Percentiles rank a stretch among this genome's conserved stretches.
phyloP scores from a whole-genome alignment of 2,888 invertebrate genomes.

The Parnassius orleans region DNA sequence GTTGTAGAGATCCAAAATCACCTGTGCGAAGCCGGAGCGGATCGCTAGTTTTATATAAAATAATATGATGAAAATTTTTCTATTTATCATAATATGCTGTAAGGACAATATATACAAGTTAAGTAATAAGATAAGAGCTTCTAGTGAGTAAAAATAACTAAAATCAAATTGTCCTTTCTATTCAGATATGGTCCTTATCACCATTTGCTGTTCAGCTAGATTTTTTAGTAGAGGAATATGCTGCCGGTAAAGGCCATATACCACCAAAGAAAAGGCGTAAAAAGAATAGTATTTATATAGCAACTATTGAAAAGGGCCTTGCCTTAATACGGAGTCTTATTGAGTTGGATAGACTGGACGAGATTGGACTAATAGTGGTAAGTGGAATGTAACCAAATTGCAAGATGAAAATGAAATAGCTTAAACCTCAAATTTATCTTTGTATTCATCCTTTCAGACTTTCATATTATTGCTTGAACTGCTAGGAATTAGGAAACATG shows the following conservation, averaged over 20 bases:
- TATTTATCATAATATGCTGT: too few species aligned
- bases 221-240: constrained; percentile 97
- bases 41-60: too few species aligned
- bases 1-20: too few species aligned
- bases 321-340: constrained; percentile 92
- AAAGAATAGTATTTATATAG: constrained; percentile 91
- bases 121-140: too few species aligned
- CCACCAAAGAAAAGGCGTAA: constrained; percentile 88
- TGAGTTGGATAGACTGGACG: constrained; percentile 86
- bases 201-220: constrained; percentile 93
- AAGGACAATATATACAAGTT: background rate
- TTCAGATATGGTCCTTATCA: constrained; percentile 89
- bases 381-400: constrained; percentile 27
- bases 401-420: too few species aligned
- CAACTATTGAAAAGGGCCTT: constrained; percentile 97
- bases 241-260: constrained; percentile 93
- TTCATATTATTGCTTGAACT: too few species aligned
- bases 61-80: too few species aligned
- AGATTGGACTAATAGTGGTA: constrained; percentile 88
- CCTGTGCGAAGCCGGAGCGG: too few species aligned
- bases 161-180: constrained; percentile 17
- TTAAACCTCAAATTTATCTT: too few species aligned
- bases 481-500: too few species aligned
- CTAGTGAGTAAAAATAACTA: too few species aligned
- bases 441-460: too few species aligned